These are phyloP conservation scores for Acanthochromis polyacanthus DNA, from an alignment of 2,113 vertebrate species.

Conservation along the genomic window DNA sequence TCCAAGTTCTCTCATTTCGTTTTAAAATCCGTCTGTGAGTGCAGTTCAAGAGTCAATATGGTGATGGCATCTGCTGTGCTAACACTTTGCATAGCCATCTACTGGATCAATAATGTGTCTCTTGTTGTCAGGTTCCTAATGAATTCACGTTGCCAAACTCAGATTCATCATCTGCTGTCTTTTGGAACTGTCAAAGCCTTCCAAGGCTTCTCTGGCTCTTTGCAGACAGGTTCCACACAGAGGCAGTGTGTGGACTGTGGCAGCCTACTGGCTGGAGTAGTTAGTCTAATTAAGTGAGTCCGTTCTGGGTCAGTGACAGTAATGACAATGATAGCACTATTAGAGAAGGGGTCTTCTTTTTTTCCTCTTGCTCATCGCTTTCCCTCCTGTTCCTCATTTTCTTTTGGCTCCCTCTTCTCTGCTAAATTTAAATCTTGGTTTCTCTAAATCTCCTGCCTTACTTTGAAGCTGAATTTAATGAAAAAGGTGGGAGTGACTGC, in stretches of 20 bases:
- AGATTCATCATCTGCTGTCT: conserved; percentile 26
- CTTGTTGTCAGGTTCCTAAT: conserved; percentile 26
- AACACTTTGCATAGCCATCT: conserved; percentile 26
- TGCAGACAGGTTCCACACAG: conserved; percentile 6
- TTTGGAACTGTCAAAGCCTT: conserved; percentile 14
- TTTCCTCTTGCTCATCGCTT: neutral
- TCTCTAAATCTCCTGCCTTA: neutral
- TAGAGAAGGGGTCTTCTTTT: neutral
- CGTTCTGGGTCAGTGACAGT: conserved; percentile 51
- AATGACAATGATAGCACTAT: conserved; percentile 62
- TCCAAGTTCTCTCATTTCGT: neutral
- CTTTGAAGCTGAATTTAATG: neutral
- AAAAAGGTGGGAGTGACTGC: neutral
- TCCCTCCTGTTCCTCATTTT: neutral
- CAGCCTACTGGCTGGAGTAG: conserved; percentile 31
- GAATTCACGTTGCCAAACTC: conserved; percentile 39
- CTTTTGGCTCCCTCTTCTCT: neutral
- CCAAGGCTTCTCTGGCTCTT: conserved; percentile 36
- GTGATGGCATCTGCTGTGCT: neutral
- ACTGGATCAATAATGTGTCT: conserved; percentile 29
- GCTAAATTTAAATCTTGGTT: conserved; percentile 24
- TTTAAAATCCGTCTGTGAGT: conserved; percentile 3
- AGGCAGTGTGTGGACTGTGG: conserved; percentile 32
- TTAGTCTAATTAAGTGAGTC: conserved; percentile 63
- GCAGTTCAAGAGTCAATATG: conserved; percentile 19